phyloP scores from a whole-genome alignment of 1,140 invertebrate species.

The Solenopsis fugax region DNA sequence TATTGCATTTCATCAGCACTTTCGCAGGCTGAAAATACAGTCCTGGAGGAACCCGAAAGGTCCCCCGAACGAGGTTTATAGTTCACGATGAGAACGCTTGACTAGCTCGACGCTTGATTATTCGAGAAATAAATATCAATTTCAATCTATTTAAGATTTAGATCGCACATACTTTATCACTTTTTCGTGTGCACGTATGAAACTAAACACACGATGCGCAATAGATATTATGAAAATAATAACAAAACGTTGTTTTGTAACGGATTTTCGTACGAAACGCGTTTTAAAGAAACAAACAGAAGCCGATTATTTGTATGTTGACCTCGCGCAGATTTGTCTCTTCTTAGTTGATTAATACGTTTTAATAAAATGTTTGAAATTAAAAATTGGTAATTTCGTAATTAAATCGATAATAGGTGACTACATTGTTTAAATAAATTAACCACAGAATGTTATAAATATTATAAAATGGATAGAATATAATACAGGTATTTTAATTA shows the following conservation, averaged over 20 bases:
- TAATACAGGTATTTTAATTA: too few relatives aligned
- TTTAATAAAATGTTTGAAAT: too few relatives aligned
- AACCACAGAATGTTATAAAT: too few relatives aligned
- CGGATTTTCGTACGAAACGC: not conserved
- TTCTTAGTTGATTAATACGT: not conserved
- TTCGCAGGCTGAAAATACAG: slow-evolving; percentile 31
- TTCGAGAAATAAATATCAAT: not conserved
- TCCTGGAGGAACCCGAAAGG: not conserved
- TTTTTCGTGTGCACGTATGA: not conserved
- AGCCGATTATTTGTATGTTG: not conserved
- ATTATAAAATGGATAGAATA: too few relatives aligned
- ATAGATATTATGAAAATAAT: slow-evolving; percentile 12
- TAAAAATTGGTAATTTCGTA: too few relatives aligned
- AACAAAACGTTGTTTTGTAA: slow-evolving; percentile 2
- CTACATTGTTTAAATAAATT: too few relatives aligned
- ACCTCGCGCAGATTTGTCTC: not conserved
- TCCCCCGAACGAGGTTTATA: slow-evolving; percentile 5
- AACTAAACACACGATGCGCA: not conserved
- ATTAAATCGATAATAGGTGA: too few relatives aligned
- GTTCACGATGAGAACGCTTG: not conserved
- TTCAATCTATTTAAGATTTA: slow-evolving; percentile 11
- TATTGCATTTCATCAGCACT: slow-evolving; percentile 26
- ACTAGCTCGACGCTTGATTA: not conserved
- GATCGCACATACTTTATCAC: not conserved
- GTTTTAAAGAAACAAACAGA: slow-evolving; percentile 32